These are phyloP conservation scores for Drosophila meridiana DNA, from an alignment of 2,888 invertebrate genomes.

Conservation along the genomic window DNA sequence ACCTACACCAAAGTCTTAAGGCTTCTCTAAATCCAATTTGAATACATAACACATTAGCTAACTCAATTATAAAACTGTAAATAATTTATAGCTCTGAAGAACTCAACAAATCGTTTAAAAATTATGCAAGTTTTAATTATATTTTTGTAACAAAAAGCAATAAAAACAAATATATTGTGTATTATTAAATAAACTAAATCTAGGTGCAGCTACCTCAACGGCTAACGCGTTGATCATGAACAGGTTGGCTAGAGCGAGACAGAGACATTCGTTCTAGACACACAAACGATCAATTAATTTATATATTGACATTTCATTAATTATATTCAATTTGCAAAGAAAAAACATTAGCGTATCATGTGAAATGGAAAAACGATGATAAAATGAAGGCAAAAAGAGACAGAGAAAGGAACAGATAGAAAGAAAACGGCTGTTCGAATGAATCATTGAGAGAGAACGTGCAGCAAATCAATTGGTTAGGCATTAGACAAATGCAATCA, in stretches of 20 bases:
- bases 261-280: not conserved
- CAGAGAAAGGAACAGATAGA: not conserved
- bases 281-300: conserved; percentile 40
- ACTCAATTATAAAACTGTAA: not conserved
- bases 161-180: conserved; percentile 21
- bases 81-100: not conserved
- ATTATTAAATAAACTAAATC: conserved; percentile 6
- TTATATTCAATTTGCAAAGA: conserved; percentile 41
- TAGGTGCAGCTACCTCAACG: conserved; percentile 45
- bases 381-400: conserved; percentile 23
- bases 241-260: not conserved
- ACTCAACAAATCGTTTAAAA: not conserved
- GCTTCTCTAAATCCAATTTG: not conserved
- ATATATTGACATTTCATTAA: conserved; percentile 60
- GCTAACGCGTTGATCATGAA: conserved; percentile 39
- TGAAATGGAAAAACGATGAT: conserved; percentile 21
- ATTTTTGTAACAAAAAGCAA: conserved; percentile 19
- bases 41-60: not conserved
- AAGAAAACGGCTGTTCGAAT: conserved; percentile 4
- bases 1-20: not conserved
- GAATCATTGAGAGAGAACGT: conserved; percentile 7
- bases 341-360: not conserved
- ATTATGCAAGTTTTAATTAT: conserved; percentile 17
- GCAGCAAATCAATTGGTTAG: conserved; percentile 42
- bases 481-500: conserved; percentile 26